Conservation (phyloP, 2,888 invertebrate genomes). For the Gastrophysa polygoni region DNA sequence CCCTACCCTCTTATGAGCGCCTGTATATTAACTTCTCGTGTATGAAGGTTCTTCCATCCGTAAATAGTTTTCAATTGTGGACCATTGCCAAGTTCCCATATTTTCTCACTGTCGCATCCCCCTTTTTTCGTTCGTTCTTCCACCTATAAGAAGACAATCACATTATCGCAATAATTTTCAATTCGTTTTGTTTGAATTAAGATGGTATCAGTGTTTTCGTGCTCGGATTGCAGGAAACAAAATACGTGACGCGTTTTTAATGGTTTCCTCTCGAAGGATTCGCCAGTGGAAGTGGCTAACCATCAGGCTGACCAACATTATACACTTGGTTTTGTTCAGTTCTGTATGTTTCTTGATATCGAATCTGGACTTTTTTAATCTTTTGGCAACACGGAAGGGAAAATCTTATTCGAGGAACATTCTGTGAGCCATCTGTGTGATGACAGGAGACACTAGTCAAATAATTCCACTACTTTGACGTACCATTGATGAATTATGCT, state of each 20-base stretch:
- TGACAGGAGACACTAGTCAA: no score
- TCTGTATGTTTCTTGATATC: no score
- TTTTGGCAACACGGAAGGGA: no score
- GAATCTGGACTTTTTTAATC: no score
- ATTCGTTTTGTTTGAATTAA: constrained; percentile 36
- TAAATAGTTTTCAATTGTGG: not conserved
- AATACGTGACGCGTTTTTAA: constrained; percentile 42
- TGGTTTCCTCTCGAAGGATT: constrained; percentile 27
- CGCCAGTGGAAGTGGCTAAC: constrained; percentile 17
- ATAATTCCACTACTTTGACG: no score
- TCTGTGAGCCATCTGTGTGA: no score
- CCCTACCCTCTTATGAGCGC: no score
- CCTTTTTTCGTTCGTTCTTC: not conserved
- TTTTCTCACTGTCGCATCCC: not conserved
- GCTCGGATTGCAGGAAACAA: constrained; percentile 39
- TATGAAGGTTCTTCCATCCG: not conserved
- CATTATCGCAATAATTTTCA: constrained; percentile 34
- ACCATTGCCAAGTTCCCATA: not conserved
- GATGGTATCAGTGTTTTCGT: constrained; percentile 35
- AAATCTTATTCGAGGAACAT: no score
- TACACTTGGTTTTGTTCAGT: not conserved
- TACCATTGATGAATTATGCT: no score
- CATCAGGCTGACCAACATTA: constrained; percentile 2
- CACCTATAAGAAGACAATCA: constrained; percentile 22
- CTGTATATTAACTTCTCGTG: no score